A percentile compares a stretch with the other conserved stretches of the same genome.
Conservation (phyloP, 2,797 vertebrate species). For the Rhabdomys pumilio region DNA sequence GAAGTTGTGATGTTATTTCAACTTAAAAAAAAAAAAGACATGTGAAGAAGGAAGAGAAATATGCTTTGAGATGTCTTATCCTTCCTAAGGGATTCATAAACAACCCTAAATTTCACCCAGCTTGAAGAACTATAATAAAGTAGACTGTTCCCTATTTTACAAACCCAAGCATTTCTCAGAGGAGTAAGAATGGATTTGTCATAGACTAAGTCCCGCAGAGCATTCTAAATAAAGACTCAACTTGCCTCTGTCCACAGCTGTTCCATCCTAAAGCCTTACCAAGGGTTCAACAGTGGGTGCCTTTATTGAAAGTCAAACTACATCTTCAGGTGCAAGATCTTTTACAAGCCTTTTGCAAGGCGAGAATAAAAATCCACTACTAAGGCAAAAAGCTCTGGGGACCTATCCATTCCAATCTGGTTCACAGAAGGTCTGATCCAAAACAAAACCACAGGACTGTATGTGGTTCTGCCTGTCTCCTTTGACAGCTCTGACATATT, state of each 20-base stretch:
- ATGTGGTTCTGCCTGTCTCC: background rate
- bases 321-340: conserved; percentile 63
- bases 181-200: conserved; percentile 69
- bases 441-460: conserved; percentile 39
- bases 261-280: conserved; percentile 66
- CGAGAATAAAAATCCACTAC: conserved; percentile 73
- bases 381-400: background rate
- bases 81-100: conserved; percentile 75
- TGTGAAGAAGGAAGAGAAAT: conserved; percentile 72
- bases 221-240: conserved; percentile 80
- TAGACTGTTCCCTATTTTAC: conserved; percentile 53
- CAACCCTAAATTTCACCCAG: conserved; percentile 63
- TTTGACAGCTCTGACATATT: background rate
- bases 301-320: conserved; percentile 70
- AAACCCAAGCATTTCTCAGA: conserved; percentile 69
- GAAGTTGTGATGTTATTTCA: conserved; percentile 77
- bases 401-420: conserved; percentile 41
- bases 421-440: conserved; percentile 39
- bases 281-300: conserved; percentile 34
- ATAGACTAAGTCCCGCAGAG: conserved; percentile 42
- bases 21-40: conserved; percentile 57
- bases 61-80: conserved; percentile 28
- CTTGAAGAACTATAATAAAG: conserved; percentile 61
- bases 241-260: conserved; percentile 70
- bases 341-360: conserved; percentile 60